A percentile compares a stretch with the other conserved stretches of the same genome.
Conservation (phyloP, 2,113 vertebrate species). For the Natator depressus region DNA sequence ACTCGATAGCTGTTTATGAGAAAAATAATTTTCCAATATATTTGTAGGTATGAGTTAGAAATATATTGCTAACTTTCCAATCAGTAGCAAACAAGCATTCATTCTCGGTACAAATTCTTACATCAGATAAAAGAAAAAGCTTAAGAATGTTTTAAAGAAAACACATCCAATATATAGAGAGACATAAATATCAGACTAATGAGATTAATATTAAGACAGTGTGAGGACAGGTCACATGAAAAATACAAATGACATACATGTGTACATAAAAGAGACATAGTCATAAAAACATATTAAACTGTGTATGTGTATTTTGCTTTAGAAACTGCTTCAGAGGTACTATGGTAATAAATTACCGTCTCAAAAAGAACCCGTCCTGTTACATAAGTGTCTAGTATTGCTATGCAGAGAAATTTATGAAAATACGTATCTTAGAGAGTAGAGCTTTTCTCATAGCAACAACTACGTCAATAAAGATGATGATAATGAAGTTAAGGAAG, state of each 20-base stretch:
- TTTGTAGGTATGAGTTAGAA: neutral
- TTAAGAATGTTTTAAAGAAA: neutral
- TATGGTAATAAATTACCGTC: neutral
- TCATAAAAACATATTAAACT: neutral
- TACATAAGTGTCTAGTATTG: neutral
- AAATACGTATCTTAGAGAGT: neutral
- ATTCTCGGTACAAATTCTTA: neutral
- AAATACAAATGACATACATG: neutral
- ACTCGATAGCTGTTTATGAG: neutral
- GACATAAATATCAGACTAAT: neutral
- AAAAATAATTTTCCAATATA: neutral
- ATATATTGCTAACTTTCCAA: neutral
- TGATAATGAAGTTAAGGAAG: neutral
- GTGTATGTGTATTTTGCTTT: neutral
- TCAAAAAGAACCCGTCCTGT: neutral
- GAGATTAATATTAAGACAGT: neutral
- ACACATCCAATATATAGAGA: neutral
- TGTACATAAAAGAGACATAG: neutral
- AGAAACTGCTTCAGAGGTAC: neutral
- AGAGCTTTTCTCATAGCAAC: neutral
- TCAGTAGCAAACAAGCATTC: neutral
- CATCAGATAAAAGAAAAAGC: neutral
- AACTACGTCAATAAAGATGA: neutral
- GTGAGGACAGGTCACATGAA: neutral
- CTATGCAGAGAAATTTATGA: conserved; percentile 28